These are phyloP conservation scores for Aradophagus sp. DNA, from an alignment of 1,140 invertebrate species.

Conservation along the genomic window DNA sequence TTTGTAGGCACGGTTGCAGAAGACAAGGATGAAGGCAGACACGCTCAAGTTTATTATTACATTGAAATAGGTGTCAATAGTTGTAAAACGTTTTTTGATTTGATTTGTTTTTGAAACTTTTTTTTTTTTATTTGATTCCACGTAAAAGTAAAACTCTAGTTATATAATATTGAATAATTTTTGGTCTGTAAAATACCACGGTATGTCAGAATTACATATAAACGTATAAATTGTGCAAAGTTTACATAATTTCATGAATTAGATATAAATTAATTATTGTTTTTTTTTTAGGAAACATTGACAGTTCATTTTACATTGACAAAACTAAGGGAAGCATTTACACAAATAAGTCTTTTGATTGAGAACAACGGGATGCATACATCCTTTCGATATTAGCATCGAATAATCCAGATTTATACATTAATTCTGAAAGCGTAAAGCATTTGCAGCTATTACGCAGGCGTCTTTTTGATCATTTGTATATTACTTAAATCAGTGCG, in stretches of 20 bases:
- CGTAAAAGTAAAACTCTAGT: too few relatives aligned
- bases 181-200: too few relatives aligned
- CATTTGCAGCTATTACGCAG: slow-evolving; percentile 81
- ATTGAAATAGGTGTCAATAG: slow-evolving; percentile 73
- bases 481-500: too few relatives aligned
- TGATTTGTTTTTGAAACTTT: too few relatives aligned
- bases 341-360: slow-evolving; percentile 85
- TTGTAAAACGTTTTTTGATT: too few relatives aligned
- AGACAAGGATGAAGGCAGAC: slow-evolving; percentile 85
- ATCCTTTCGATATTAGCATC: slow-evolving; percentile 86
- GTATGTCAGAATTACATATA: too few relatives aligned
- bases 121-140: too few relatives aligned
- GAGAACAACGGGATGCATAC: slow-evolving; percentile 83
- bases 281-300: slow-evolving; percentile 79
- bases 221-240: too few relatives aligned
- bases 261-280: too few relatives aligned
- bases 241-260: too few relatives aligned
- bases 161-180: too few relatives aligned
- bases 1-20: slow-evolving; percentile 82
- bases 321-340: slow-evolving; percentile 86
- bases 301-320: slow-evolving; percentile 84
- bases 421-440: slow-evolving; percentile 61
- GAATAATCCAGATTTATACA: slow-evolving; percentile 85
- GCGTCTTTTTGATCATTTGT: too few relatives aligned
- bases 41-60: slow-evolving; percentile 90